phyloP scores from a whole-genome alignment of 64 coral and sea anemone species.

The Hydrozoanthus tunicans region DNA sequence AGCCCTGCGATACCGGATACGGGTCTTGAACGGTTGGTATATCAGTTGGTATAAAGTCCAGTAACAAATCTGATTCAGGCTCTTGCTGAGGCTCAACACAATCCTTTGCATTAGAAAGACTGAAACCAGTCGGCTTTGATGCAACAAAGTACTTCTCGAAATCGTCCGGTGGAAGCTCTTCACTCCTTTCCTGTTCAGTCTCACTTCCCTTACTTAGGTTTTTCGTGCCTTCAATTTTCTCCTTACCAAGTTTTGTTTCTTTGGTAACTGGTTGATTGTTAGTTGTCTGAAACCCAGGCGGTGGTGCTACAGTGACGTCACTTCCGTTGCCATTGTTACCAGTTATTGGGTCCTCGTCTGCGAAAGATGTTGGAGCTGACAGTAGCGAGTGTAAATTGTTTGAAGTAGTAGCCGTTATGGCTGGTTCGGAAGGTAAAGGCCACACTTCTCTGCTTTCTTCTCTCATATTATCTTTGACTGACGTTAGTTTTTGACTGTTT shows the following conservation, averaged over 20 bases:
- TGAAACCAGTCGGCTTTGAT: neutral
- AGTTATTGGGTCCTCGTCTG: neutral
- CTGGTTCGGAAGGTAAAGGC: neutral
- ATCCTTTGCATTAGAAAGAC: neutral
- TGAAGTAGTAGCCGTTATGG: neutral
- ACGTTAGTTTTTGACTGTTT: neutral
- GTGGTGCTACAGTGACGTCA: neutral
- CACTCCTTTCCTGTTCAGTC: neutral
- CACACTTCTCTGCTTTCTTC: neutral
- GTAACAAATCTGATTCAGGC: neutral
- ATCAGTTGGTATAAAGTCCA: constrained; percentile 20
- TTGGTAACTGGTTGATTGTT: neutral
- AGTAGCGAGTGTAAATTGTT: neutral
- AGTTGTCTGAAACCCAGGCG: constrained; percentile 26
- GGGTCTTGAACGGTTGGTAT: neutral
- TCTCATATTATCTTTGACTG: neutral
- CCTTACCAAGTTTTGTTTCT: neutral
- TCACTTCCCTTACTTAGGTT: neutral
- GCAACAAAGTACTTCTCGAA: constrained; percentile 33
- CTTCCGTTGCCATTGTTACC: constrained; percentile 13
- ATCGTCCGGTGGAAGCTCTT: neutral
- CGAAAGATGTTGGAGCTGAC: constrained; percentile 16
- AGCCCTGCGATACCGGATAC: neutral
- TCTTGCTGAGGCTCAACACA: neutral
- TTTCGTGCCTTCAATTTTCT: neutral